Evolutionary conservation across 2,888 invertebrate species (phyloP), one percentile per base, ranked within the genome.

Genomic region (Euplexia lucipara): DNA sequence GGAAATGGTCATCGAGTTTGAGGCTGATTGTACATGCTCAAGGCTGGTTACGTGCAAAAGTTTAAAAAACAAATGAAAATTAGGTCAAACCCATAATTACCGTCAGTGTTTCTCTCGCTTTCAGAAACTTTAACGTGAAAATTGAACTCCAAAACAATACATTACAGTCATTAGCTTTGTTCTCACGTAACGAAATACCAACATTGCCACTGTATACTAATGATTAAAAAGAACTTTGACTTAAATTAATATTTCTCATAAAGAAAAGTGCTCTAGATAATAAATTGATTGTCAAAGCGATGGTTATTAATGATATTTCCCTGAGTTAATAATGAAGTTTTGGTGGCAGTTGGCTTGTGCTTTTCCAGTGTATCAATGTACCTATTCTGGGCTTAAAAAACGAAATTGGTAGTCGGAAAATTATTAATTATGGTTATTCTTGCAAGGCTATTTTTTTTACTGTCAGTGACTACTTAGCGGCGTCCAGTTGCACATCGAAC

Each of bases 231-330:
- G 54, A 52, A 58, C 35, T n/a, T 53, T 22, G 12, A 26, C 53
- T 44, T 14, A 59, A 68, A 56, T 57, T 47, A 62, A 69, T 67
- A 63, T 58, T 48, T 39, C 45, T 47, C 39, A 64, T 70, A 54
- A 49, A 32, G 53, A 32, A 62, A 56, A 77, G 69, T 70, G 39
- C 42, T 70, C 52, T 20, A 54, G 16, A 35, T 51, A 71, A 66
- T 69, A 69, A 77, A 77, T 67, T 67, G 49, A 62, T 67, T 60
- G 69, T 76, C 64, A 67, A 54, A 60, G 45, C 34, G 26, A 66
- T 63, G 68, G 20, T 57, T 64, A 72, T 76, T 62, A 72, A 79
- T 67, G 60, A 64, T 48, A 44, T 53, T 76, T 58, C 54, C 65
- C 57, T 42, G 35, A 48, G 1, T 63, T 37, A 14, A 12, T 62